phyloP scores from a whole-genome alignment of 2,888 invertebrate genomes.

The Keiferia lycopersicella region DNA sequence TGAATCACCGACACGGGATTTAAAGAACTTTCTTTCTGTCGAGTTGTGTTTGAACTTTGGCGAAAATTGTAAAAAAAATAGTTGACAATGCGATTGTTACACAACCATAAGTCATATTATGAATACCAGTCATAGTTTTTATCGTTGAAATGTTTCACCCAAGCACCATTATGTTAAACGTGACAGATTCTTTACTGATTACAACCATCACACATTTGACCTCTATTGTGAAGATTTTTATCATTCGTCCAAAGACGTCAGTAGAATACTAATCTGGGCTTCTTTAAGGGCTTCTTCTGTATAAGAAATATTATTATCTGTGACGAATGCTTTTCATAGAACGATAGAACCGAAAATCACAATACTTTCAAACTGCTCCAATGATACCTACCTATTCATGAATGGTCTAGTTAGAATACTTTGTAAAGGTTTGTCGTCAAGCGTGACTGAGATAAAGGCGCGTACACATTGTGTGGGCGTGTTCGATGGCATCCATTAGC shows the following conservation, averaged over 20 bases:
- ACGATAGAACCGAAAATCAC: constrained; percentile 30
- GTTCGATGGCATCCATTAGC: constrained; percentile 56
- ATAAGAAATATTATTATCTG: constrained; percentile 43
- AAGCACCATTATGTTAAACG: constrained; percentile 3
- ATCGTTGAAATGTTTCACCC: constrained; percentile 7
- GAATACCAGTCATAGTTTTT: background rate
- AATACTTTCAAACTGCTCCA: too few species aligned
- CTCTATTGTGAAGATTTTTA: constrained; percentile 30
- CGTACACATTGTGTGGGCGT: constrained; percentile 51
- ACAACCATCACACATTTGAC: constrained; percentile 16
- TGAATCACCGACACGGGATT: background rate
- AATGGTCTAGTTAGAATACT: constrained; percentile 43
- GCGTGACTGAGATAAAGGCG: constrained; percentile 70
- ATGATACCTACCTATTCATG: too few species aligned
- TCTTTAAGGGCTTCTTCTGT: constrained; percentile 37
- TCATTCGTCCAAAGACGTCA: constrained; percentile 36
- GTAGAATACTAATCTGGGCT: constrained; percentile 54
- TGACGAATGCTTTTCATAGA: constrained; percentile 38
- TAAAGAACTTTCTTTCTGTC: constrained; percentile 7
- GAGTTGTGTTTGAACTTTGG: constrained; percentile 1
- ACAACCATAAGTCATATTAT: background rate
- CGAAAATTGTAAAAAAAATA: constrained; percentile 1
- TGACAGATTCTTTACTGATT: constrained; percentile 12
- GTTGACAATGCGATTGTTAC: background rate
- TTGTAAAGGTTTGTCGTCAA: constrained; percentile 46